Percentiles rank a stretch among this genome's conserved stretches.
Conservation (phyloP, 92 coral and sea anemone genomes). For the Virgularia gustaviana region DNA sequence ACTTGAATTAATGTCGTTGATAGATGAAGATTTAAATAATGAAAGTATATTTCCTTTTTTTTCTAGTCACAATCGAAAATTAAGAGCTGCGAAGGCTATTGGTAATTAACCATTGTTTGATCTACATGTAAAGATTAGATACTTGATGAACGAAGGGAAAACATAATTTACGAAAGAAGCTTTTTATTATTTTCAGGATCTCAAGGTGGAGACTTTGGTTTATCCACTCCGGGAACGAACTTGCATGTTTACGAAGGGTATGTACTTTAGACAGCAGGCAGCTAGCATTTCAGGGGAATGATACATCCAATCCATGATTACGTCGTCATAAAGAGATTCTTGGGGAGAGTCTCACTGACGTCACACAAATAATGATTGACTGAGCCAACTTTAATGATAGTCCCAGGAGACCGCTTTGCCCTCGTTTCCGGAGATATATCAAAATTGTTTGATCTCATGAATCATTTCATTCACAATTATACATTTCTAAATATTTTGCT, state of each 20-base stretch:
- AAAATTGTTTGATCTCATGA: too few species aligned
- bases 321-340: background rate
- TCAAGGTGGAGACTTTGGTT: constrained; percentile 33
- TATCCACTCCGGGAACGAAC: constrained; percentile 68
- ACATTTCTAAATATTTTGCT: background rate
- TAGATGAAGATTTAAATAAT: too few species aligned
- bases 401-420: too few species aligned
- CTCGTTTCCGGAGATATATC: too few species aligned
- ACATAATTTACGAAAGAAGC: background rate
- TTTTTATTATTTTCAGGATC: constrained; percentile 18
- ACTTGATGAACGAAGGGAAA: constrained; percentile 22
- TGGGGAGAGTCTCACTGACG: background rate
- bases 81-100: constrained; percentile 74
- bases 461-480: background rate
- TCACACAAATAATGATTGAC: background rate
- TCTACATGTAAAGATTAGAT: constrained; percentile 40
- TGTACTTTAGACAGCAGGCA: too few species aligned
- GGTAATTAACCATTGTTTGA: too few species aligned
- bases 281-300: background rate
- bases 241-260: constrained; percentile 77
- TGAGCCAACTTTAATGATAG: background rate
- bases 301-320: background rate
- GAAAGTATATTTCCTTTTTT: too few species aligned
- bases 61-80: constrained; percentile 67
- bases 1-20: too few species aligned